Conservation (phyloP, 2,888 invertebrate genomes). For the Drosophila koepferae region DNA sequence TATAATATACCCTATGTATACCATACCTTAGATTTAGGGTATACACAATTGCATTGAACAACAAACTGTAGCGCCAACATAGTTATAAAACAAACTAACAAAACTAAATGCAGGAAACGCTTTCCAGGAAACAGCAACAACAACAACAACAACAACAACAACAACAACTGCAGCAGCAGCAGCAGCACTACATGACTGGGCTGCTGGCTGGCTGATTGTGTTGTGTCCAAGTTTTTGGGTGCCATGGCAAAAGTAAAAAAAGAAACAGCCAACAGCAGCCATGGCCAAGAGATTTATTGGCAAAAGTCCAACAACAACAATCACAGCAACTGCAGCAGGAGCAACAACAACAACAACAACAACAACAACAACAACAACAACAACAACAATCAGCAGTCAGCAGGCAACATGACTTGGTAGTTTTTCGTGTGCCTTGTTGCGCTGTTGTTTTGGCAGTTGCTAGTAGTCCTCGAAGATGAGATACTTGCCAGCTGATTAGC, state of each 20-base stretch:
- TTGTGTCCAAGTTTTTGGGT: conserved; percentile 72
- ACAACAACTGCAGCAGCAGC: conserved; percentile 26
- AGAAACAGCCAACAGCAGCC: conserved; percentile 49
- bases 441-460: conserved; percentile 73
- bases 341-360: conserved; percentile 35
- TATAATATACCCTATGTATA: background rate
- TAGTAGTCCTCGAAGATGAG: conserved; percentile 83
- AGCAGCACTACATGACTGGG: conserved; percentile 29
- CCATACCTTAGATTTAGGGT: background rate
- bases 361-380: conserved; percentile 43
- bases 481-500: conserved; percentile 84
- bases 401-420: conserved; percentile 76
- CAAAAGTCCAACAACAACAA: conserved; percentile 48
- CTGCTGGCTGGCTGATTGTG: conserved; percentile 65
- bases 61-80: conserved; percentile 58
- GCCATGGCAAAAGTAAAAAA: conserved; percentile 42
- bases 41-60: conserved; percentile 26
- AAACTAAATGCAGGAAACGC: conserved; percentile 77
- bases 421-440: conserved; percentile 70
- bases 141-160: conserved; percentile 35
- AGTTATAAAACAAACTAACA: conserved; percentile 68
- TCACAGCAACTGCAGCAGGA: conserved; percentile 40
- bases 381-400: conserved; percentile 43
- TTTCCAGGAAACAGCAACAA: conserved; percentile 73
- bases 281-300: conserved; percentile 75